These are phyloP conservation scores for Podarcis muralis DNA, from an alignment of 2,113 vertebrate genomes.

Conservation along the genomic window DNA sequence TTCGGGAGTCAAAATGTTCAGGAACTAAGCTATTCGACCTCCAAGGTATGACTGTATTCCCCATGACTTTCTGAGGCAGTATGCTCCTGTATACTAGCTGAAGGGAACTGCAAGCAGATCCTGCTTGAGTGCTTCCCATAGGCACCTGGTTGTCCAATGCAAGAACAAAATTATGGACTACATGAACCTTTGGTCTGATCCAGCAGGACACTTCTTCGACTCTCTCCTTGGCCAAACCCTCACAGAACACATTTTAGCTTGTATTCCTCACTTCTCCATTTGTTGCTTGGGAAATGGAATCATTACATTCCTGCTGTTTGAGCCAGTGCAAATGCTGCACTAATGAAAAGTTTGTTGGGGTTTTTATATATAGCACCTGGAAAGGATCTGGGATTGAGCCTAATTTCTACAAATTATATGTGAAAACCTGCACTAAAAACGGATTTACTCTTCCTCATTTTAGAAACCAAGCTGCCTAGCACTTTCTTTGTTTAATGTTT, in stretches of 20 bases:
- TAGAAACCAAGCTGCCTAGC: not conserved
- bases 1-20: too few species aligned
- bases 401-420: not conserved
- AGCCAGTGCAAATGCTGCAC: not conserved
- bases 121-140: too few species aligned
- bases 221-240: not conserved
- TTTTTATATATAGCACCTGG: not conserved
- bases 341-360: not conserved
- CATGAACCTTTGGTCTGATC: too few species aligned
- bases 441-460: not conserved
- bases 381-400: not conserved
- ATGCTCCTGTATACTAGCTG: too few species aligned
- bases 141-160: too few species aligned
- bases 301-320: not conserved
- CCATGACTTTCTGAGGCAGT: too few species aligned
- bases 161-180: too few species aligned
- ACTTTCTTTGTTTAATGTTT: not conserved
- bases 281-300: not conserved
- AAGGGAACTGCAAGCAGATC: too few species aligned
- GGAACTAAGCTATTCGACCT: too few species aligned
- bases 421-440: not conserved
- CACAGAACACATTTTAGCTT: not conserved
- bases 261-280: not conserved
- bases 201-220: too few species aligned
- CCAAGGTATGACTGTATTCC: too few species aligned